Conservation (phyloP, 2,113 vertebrate genomes). For the Centrocercus urophasianus region DNA sequence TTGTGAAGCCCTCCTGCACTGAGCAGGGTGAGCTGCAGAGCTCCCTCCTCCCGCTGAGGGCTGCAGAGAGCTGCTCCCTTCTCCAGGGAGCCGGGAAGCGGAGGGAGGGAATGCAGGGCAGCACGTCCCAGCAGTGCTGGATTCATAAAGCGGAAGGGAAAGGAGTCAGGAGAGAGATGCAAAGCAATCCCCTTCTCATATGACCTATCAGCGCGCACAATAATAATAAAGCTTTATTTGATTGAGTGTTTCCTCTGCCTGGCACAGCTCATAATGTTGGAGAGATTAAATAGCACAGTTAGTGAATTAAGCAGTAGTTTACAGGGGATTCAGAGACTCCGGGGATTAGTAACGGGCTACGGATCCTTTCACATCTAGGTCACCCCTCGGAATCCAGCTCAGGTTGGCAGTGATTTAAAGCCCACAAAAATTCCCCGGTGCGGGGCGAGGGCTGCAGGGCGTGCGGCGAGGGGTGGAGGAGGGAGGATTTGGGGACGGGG, state of each 20-base stretch:
- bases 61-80: neutral
- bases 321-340: slow-evolving; percentile 61
- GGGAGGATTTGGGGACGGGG: neutral
- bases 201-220: slow-evolving; percentile 36
- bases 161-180: slow-evolving; percentile 10
- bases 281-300: slow-evolving; percentile 75
- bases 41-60: neutral
- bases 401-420: slow-evolving; percentile 22
- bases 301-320: slow-evolving; percentile 76
- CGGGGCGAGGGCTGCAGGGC: neutral
- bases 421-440: neutral
- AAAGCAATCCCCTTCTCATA: slow-evolving; percentile 52
- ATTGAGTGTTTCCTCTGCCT: slow-evolving; percentile 63
- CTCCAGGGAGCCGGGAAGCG: neutral
- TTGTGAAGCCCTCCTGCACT: neutral
- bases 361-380: slow-evolving; percentile 73
- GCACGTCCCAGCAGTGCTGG: slow-evolving; percentile 9
- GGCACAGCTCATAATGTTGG: slow-evolving; percentile 61
- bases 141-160: slow-evolving; percentile 19
- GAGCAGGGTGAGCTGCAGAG: neutral
- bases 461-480: neutral
- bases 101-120: neutral
- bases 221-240: slow-evolving; percentile 72
- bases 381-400: slow-evolving; percentile 59
- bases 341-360: slow-evolving; percentile 69